Conservation (phyloP, 1,140 invertebrate species). For the Drosophila nasuta region DNA sequence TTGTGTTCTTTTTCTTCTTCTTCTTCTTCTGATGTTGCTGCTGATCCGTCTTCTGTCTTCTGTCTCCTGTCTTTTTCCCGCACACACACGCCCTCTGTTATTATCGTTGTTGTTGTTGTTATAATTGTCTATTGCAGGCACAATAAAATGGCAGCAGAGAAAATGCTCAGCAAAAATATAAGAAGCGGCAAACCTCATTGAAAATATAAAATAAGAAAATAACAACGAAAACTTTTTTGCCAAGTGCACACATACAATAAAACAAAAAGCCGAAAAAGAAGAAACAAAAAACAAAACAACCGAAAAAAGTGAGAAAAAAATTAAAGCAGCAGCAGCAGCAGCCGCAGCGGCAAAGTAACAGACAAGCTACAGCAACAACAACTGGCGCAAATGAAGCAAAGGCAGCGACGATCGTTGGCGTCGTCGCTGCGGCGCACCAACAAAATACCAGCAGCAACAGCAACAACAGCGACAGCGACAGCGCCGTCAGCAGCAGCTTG, state of each 20-base stretch:
- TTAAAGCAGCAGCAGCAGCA: constrained; percentile 15
- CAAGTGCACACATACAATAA: constrained; percentile 32
- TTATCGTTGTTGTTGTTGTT: constrained; percentile 28
- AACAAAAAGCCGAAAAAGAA: not conserved
- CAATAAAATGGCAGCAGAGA: constrained; percentile 40
- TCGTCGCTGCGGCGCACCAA: constrained; percentile 71
- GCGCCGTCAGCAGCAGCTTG: constrained; percentile 30
- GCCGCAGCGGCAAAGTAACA: constrained; percentile 1
- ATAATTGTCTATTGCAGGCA: constrained; percentile 36
- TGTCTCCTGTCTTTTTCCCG: not conserved
- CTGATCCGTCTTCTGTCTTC: constrained; percentile 1
- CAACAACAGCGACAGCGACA: constrained; percentile 16
- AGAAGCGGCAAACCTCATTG: constrained; percentile 34
- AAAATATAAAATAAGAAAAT: constrained; percentile 52
- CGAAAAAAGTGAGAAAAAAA: constrained; percentile 12
- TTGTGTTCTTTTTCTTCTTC: constrained; percentile 11
- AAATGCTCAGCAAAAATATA: constrained; percentile 52
- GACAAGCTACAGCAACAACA: constrained; percentile 33
- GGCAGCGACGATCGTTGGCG: constrained; percentile 69
- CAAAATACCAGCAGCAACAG: constrained; percentile 45
- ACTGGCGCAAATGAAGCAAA: constrained; percentile 66
- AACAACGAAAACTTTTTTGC: constrained; percentile 45
- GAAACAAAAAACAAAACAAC: constrained; percentile 24
- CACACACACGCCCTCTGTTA: constrained; percentile 7
- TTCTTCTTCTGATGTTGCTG: constrained; percentile 3